phyloP scores from a whole-genome alignment of 1,140 invertebrate genomes.

The Magallana angulata region DNA sequence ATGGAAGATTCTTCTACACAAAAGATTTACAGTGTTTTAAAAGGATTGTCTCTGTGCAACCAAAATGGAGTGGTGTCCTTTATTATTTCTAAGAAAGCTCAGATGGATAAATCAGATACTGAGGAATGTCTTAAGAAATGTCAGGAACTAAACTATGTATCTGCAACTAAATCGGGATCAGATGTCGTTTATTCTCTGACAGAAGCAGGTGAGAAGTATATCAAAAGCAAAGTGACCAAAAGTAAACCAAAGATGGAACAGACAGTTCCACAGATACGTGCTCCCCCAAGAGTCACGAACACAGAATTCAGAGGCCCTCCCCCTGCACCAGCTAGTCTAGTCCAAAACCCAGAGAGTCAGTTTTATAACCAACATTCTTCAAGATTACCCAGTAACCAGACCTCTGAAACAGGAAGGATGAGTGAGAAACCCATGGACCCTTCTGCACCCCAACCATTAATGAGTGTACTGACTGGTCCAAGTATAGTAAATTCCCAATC shows the following conservation, averaged over 20 bases:
- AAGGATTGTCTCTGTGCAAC: background rate
- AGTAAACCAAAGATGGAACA: background rate
- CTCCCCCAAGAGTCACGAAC: background rate
- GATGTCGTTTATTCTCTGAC: background rate
- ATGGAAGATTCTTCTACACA: background rate
- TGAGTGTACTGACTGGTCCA: background rate
- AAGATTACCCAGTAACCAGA: background rate
- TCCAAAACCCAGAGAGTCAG: background rate
- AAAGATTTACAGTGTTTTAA: background rate
- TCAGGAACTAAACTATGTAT: constrained; percentile 17
- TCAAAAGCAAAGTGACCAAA: constrained; percentile 35
- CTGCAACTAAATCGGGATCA: background rate
- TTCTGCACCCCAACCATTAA: background rate
- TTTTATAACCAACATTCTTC: background rate
- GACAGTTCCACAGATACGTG: background rate
- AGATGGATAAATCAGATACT: background rate
- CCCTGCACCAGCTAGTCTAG: background rate
- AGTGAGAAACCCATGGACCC: background rate
- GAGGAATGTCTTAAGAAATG: constrained; percentile 9
- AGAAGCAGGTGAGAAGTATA: constrained; percentile 40
- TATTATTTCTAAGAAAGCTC: background rate
- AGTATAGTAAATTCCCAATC: background rate
- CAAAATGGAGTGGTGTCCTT: background rate
- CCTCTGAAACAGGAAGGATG: background rate
- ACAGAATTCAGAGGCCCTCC: constrained; percentile 35